Base-by-base conservation (phyloP, 2,113 vertebrate species). In the Prochilodus magdalenae region DNA sequence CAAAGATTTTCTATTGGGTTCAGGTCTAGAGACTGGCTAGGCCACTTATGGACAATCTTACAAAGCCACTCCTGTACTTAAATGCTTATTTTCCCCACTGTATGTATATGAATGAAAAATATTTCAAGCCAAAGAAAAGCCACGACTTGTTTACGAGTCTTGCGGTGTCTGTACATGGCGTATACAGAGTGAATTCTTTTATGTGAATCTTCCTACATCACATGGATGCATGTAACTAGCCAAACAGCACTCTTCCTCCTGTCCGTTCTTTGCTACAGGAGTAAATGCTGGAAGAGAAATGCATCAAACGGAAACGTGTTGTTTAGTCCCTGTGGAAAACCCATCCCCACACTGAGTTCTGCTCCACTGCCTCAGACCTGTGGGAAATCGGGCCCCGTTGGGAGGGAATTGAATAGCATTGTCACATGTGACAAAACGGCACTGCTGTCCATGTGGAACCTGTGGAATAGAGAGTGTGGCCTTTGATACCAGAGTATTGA, bases 401-500 rank as follows among this genome's bases (percentile, higher is more conserved):
- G 66, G 78, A 62, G 55, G 80, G 79, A 83, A 66, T 53, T 87
- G 36, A 79, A 75, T 75, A 57, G 40, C 26, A 74, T 72, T 83
- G 67, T 83, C 44, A 57, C 26, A 33, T 63, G 47, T 78, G 70
- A 69, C 51, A 62, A 75, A 26, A 71, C 15, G 30, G 65, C 18
- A 74, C 53, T 72, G 62, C 63, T 76, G 62, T 65, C 55, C 73
- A 59, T 73, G 80, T 67, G 29, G 53, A 65, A 66, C 74, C 27
- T 55, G 26, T 40, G 62, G 29, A 66, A 62, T 27, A 24, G 1
- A 80, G 67, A 62, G 65, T 30, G 51, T 71, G 77, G 59, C 77
- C 59, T 83, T 77, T 76, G 24, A 67, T 67, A 40, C 27, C 3
- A 0, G 0, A 77, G 49, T 63, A 62, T 55, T n/a, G 65, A 70